Evolutionary conservation across 2,888 invertebrate species (phyloP), one percentile per base, ranked within the genome.

Genomic region (Epirrhoe alternata): DNA sequence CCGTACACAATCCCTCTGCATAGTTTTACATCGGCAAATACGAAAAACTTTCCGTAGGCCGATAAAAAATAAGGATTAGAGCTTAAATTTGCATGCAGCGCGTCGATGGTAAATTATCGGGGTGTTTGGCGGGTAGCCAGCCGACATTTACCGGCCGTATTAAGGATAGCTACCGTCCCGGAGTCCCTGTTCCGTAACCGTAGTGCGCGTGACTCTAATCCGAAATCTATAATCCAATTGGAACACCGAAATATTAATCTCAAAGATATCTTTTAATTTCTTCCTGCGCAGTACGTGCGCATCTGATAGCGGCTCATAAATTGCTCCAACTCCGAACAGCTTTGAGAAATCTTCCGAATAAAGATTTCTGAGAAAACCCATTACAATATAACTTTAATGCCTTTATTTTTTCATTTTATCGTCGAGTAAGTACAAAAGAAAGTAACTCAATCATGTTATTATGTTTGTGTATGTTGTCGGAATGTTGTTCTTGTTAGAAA

Each of bases 41-140:
- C 53, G 57, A 60, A 77, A 77, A 77, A 78, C 70, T 76, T 62
- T 76, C 67, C 66, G 74, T 75, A 80, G 78, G 77, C 78, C 75
- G 79, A 82, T 81, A 83, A 74, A 64, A 85, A 83, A 82, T 82
- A 83, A 82, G 81, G 81, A 84, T 83, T 81, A 82, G 80, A 77
- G 79, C 77, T 77, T 77, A 85, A 86, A 86, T 86, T 86, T 87
- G 84, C 84, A 84, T 86, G 85, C 82, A 82, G 82, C 84, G 78
- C 84, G 81, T 86, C 83, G 85, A 83, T 84, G 83, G 81, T 87
- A 85, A 88, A 86, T 88, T 88, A 88, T 86, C 83, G 85, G 79
- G 79, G 80, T 84, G 82, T 82, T 89, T 89, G 88, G 89, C 88
- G 78, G 71, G 67, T 69, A 71, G 86, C 88, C 89, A 88, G 83